Evolutionary conservation across 2,797 vertebrate species (phyloP).

Genomic region (Neosilurus hyrtlii): DNA sequence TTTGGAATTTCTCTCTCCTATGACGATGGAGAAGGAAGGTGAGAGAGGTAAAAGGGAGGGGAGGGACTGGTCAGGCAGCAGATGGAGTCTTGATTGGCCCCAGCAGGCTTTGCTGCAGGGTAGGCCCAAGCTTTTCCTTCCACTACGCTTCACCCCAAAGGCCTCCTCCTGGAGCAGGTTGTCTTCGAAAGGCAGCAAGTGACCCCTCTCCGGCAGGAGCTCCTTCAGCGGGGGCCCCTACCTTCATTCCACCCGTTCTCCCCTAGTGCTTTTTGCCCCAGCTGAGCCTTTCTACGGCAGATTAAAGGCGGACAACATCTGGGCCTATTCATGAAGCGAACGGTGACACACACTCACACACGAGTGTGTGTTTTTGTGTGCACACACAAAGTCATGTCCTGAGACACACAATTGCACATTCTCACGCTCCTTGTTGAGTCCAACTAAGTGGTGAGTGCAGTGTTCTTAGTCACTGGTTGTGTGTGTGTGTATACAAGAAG

Average conservation of each 20-base stretch:
- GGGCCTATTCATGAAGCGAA: slow-evolving; percentile 79
- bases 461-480: slow-evolving; percentile 63
- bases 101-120: slow-evolving; percentile 61
- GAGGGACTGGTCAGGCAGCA: slow-evolving; percentile 64
- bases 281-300: slow-evolving; percentile 84
- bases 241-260: slow-evolving; percentile 72
- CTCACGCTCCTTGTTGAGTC: slow-evolving; percentile 76
- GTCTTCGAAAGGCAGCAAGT: slow-evolving; percentile 76
- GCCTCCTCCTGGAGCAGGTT: slow-evolving; percentile 73
- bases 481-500: slow-evolving; percentile 16
- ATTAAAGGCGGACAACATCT: slow-evolving; percentile 90
- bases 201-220: slow-evolving; percentile 75
- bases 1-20: slow-evolving; percentile 16
- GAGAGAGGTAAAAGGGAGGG: slow-evolving; percentile 55
- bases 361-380: slow-evolving; percentile 35
- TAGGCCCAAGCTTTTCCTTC: slow-evolving; percentile 62
- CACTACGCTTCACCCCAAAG: slow-evolving; percentile 71
- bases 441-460: slow-evolving; percentile 72
- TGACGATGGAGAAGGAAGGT: slow-evolving; percentile 35
- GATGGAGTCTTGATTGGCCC: slow-evolving; percentile 66
- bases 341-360: slow-evolving; percentile 65
- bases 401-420: slow-evolving; percentile 61
- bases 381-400: slow-evolving; percentile 40
- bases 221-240: slow-evolving; percentile 72
- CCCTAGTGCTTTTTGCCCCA: slow-evolving; percentile 79